These are phyloP conservation scores for Operophtera brumata DNA, from an alignment of 2,888 invertebrate species.

Conservation along the genomic window DNA sequence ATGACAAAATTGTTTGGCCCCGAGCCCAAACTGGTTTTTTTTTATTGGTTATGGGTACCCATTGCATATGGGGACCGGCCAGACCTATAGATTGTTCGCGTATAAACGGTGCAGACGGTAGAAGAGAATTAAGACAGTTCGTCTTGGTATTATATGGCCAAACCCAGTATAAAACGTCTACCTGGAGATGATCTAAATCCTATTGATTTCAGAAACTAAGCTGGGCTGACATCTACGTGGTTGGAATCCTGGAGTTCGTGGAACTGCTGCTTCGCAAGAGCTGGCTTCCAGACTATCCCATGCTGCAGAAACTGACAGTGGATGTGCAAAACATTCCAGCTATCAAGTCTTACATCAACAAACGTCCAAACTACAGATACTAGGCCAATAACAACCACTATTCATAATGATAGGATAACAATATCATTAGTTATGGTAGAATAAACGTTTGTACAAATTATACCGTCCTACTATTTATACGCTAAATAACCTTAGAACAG, in stretches of 20 bases:
- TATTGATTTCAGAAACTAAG: slow-evolving; percentile 29
- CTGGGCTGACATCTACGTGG: slow-evolving; percentile 48
- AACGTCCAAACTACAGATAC: slow-evolving; percentile 41
- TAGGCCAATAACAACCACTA: neutral
- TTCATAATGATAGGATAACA: neutral
- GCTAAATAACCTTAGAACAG: no score
- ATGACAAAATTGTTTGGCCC: no score
- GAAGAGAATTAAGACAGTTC: no score
- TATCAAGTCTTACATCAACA: slow-evolving; percentile 44
- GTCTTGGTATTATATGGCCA: no score
- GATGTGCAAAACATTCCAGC: slow-evolving; percentile 44
- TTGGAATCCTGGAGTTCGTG: slow-evolving; percentile 43
- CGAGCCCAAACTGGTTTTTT: no score
- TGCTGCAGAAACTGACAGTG: slow-evolving; percentile 34
- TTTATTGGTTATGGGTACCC: no score
- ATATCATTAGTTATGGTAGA: neutral
- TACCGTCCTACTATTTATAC: no score
- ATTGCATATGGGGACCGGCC: no score
- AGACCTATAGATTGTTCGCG: no score
- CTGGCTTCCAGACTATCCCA: slow-evolving; percentile 39
- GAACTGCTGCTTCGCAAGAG: slow-evolving; percentile 40
- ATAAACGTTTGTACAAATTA: slow-evolving; percentile 5
- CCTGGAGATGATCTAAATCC: neutral
- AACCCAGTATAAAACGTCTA: no score
- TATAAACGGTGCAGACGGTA: no score